phyloP scores from a whole-genome alignment of 1,140 invertebrate genomes.

The Drosophila jambulina region DNA sequence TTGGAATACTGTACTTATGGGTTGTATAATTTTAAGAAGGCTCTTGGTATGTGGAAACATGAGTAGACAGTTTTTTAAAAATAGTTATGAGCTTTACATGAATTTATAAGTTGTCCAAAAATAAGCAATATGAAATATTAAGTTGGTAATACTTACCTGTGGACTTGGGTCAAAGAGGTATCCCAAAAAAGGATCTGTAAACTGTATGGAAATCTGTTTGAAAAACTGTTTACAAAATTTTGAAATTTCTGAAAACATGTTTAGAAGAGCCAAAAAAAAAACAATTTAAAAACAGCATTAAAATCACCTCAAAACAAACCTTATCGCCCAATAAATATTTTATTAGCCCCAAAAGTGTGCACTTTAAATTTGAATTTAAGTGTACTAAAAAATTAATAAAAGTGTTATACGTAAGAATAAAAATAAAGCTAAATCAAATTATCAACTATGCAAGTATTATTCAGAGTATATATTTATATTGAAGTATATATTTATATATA shows the following conservation, averaged over 20 bases:
- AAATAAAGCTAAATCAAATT: background rate
- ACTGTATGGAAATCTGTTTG: background rate
- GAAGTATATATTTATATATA: background rate
- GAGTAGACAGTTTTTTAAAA: fast-evolving
- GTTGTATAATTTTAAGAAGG: background rate
- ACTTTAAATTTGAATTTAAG: background rate
- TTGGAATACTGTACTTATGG: background rate
- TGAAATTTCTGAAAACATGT: background rate
- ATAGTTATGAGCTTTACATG: background rate
- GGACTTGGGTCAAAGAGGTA: background rate
- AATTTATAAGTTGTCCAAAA: background rate
- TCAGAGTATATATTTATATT: background rate
- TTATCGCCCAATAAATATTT: background rate
- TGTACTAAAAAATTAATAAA: background rate
- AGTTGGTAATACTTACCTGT: background rate
- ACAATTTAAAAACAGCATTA: too few species aligned
- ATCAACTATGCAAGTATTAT: background rate
- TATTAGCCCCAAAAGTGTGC: background rate
- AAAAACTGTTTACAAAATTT: background rate
- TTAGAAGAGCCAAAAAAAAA: too few species aligned
- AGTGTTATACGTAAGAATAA: background rate
- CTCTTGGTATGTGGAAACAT: too few species aligned
- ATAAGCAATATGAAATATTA: background rate
- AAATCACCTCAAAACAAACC: too few species aligned
- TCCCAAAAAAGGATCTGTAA: too few species aligned